Conservation (phyloP, 2,888 invertebrate genomes). For the Cheilosia impressa region DNA sequence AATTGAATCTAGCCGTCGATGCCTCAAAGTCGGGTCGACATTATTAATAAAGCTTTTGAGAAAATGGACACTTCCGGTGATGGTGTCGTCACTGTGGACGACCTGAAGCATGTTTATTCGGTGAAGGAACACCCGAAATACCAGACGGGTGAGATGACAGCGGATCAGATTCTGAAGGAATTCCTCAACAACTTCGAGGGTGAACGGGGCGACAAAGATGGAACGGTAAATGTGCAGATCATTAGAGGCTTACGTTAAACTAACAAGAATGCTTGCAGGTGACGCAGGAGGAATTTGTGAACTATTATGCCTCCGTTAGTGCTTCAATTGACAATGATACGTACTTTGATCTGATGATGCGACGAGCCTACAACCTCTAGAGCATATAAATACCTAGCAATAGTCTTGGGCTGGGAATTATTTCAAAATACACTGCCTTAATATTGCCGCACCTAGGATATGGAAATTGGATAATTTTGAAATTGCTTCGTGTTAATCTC, state of each 20-base stretch:
- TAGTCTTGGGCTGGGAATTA: neutral
- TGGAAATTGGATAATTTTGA: neutral
- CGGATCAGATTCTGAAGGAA: conserved; percentile 90
- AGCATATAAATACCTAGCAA: neutral
- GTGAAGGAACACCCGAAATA: conserved; percentile 92
- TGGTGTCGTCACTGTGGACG: conserved; percentile 90
- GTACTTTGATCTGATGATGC: conserved; percentile 97
- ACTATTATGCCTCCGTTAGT: conserved; percentile 96
- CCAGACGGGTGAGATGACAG: conserved; percentile 93
- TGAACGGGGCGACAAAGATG: conserved; percentile 86
- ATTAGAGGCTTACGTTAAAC: conserved; percentile 71
- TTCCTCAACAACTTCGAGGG: conserved; percentile 94
- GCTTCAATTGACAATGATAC: conserved; percentile 97
- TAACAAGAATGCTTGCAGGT: conserved; percentile 86
- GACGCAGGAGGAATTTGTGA: conserved; percentile 95
- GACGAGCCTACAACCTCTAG: conserved; percentile 95
- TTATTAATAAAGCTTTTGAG: conserved; percentile 91
- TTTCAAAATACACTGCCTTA: conserved; percentile 4
- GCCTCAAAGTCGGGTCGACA: conserved; percentile 88
- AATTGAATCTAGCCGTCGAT: conserved; percentile 89
- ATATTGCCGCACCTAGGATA: neutral
- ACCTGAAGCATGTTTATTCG: conserved; percentile 91
- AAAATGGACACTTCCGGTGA: conserved; percentile 95
- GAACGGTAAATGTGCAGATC: conserved; percentile 85
- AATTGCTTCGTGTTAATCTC: conserved; percentile 31